These are phyloP conservation scores for Pontoporia blainvillei DNA, from an alignment of 2,113 vertebrate species.

Conservation along the genomic window DNA sequence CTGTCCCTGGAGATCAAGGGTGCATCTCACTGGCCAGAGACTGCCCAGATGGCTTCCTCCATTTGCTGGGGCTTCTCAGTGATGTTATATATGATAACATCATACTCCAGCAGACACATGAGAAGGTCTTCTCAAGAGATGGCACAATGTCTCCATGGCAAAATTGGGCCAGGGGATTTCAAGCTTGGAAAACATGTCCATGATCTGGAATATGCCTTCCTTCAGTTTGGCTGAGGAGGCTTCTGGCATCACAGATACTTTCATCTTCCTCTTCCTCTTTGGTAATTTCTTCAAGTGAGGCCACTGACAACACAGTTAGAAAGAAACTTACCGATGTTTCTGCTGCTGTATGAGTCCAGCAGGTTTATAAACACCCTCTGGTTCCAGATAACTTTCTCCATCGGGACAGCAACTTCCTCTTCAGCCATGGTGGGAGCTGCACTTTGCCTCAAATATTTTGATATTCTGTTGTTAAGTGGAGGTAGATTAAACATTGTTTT, in stretches of 20 bases:
- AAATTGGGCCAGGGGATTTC: constrained; percentile 51
- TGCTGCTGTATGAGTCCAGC: constrained; percentile 84
- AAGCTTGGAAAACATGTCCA: constrained; percentile 83
- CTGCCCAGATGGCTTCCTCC: constrained; percentile 91
- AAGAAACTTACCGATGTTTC: constrained; percentile 87
- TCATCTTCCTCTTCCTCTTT: constrained; percentile 71
- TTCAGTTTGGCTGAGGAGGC: background rate
- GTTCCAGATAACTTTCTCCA: background rate
- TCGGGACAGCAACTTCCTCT: background rate
- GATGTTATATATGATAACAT: constrained; percentile 91
- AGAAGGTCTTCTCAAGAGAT: constrained; percentile 80
- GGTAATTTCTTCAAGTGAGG: constrained; percentile 67
- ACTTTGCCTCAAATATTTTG: too few species aligned
- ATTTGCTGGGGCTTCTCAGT: constrained; percentile 84
- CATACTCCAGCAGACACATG: constrained; percentile 84
- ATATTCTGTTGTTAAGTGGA: too few species aligned
- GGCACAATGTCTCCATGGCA: constrained; percentile 73
- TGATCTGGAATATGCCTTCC: constrained; percentile 81
- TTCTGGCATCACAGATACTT: background rate
- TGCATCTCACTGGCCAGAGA: constrained; percentile 82
- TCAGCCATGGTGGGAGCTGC: constrained; percentile 40
- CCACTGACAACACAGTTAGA: constrained; percentile 75
- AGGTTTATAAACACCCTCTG: constrained; percentile 87
- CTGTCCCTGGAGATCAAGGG: background rate
- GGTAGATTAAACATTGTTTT: too few species aligned